These are phyloP conservation scores for Protobothrops flavoviridis DNA, from an alignment of 2,113 vertebrate genomes.

Conservation along the genomic window DNA sequence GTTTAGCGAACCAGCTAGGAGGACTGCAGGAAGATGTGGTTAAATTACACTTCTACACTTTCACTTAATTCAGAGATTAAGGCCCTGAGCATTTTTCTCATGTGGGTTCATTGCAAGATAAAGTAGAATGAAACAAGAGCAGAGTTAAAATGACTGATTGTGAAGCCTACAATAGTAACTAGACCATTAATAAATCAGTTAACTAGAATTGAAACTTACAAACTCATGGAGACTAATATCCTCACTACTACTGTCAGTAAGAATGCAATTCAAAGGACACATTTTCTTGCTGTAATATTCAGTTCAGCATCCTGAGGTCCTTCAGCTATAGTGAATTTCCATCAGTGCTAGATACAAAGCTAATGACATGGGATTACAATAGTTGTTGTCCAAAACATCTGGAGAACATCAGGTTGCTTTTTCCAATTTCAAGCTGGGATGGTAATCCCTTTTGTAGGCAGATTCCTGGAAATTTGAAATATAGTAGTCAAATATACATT, in stretches of 20 bases:
- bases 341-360: neutral
- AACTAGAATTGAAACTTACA: neutral
- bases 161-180: neutral
- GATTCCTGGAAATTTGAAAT: neutral
- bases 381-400: neutral
- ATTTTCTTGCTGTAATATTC: neutral
- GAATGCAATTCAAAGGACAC: neutral
- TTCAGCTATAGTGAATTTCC: neutral
- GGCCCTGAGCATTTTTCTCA: neutral
- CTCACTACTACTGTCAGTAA: neutral
- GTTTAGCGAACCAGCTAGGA: neutral
- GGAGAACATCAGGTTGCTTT: neutral
- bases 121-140: neutral
- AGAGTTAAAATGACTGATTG: neutral
- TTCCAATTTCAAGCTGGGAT: neutral
- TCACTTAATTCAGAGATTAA: neutral
- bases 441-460: neutral
- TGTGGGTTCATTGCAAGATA: neutral
- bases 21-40: conserved; percentile 1
- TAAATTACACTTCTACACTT: neutral
- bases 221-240: neutral
- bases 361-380: neutral
- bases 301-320: neutral
- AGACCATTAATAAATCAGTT: neutral
- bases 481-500: neutral